These are phyloP conservation scores for Sciurus vulgaris DNA, from an alignment of 2,797 vertebrate genomes.

Conservation along the genomic window DNA sequence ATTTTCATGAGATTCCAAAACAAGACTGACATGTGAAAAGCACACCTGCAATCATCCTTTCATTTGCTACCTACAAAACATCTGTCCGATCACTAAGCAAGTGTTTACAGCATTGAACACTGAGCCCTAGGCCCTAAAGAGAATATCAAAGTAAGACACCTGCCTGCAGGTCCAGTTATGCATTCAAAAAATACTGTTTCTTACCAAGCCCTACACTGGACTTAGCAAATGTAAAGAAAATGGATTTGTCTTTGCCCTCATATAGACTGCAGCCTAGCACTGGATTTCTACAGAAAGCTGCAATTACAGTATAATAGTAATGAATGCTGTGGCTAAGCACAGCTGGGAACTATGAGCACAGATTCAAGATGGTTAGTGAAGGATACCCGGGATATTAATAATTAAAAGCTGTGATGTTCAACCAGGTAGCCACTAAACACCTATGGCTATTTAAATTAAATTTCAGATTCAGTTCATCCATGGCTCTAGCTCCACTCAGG, in stretches of 20 bases:
- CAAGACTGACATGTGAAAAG: neutral
- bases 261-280: neutral
- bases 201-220: neutral
- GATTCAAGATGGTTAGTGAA: neutral
- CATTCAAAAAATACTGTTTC: neutral
- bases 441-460: neutral
- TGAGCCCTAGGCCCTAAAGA: neutral
- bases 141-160: neutral
- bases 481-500: neutral
- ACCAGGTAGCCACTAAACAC: neutral
- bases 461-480: neutral
- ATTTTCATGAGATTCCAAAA: constrained; percentile 27
- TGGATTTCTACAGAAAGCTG: neutral
- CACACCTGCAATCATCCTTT: neutral
- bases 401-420: neutral
- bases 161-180: neutral
- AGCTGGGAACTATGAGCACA: neutral
- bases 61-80: neutral
- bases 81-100: neutral
- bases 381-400: neutral
- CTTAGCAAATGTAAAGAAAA: neutral
- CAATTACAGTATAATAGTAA: neutral
- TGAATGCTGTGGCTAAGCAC: neutral
- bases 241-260: neutral
- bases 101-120: neutral